These are phyloP conservation scores for Drusus annulatus DNA, from an alignment of 1,140 invertebrate species.

Conservation along the genomic window DNA sequence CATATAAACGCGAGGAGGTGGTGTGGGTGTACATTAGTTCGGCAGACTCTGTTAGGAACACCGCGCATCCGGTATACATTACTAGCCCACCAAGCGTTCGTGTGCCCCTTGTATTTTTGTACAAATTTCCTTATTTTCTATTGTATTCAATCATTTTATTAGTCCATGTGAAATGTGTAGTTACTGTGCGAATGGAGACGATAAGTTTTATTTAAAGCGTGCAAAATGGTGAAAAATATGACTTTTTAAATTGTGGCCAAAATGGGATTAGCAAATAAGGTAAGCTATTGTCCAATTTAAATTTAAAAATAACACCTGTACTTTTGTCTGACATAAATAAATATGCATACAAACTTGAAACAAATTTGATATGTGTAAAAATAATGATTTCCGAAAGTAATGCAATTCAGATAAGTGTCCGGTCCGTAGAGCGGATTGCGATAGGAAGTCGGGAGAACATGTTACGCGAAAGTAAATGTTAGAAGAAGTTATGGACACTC, in stretches of 20 bases:
- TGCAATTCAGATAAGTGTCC: too few relatives aligned
- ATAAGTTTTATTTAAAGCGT: not conserved
- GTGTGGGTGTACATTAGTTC: slow-evolving; percentile 51
- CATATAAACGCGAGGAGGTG: slow-evolving; percentile 51
- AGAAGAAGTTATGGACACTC: too few relatives aligned
- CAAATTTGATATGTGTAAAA: too few relatives aligned
- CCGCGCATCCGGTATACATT: slow-evolving; percentile 45
- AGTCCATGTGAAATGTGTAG: slow-evolving; percentile 7
- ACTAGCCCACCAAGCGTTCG: not conserved
- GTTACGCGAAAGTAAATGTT: too few relatives aligned
- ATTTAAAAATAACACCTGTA: too few relatives aligned
- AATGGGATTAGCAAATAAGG: slow-evolving; percentile 16
- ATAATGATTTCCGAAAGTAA: too few relatives aligned
- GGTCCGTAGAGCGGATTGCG: too few relatives aligned
- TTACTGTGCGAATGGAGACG: not conserved
- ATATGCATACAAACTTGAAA: too few relatives aligned
- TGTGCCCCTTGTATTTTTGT: slow-evolving; percentile 24
- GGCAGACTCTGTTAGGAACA: slow-evolving; percentile 46
- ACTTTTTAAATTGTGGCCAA: slow-evolving; percentile 6
- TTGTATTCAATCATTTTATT: not conserved
- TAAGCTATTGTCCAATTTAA: not conserved
- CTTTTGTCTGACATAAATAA: too few relatives aligned
- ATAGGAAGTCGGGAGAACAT: too few relatives aligned
- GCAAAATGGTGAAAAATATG: slow-evolving; percentile 19
- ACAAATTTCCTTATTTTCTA: not conserved